Evolutionary conservation across 2,797 vertebrate species (phyloP).

Genomic region (Acanthurus leucopareius): DNA sequence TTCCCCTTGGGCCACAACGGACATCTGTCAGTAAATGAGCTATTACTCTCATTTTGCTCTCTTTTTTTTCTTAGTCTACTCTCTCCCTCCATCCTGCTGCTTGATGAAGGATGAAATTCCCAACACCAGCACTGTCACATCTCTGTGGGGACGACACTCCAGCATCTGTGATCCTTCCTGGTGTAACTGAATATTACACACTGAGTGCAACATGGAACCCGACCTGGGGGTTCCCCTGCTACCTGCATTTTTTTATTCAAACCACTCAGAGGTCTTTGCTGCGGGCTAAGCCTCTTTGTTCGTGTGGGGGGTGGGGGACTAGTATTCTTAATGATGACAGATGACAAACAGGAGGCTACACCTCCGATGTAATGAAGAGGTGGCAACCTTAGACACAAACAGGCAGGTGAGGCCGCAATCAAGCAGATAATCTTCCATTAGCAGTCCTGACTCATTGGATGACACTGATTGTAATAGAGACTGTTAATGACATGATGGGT

Average conservation of each 20-base stretch:
- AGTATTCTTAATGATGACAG: constrained; percentile 67
- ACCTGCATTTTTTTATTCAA: constrained; percentile 4
- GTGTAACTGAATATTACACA: constrained; percentile 64
- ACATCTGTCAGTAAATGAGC: constrained; percentile 62
- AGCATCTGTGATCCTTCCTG: constrained; percentile 54
- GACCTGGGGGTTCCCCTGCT: constrained; percentile 49
- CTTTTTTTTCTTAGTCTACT: constrained; percentile 13
- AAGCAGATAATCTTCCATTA: constrained; percentile 59
- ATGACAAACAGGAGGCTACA: constrained; percentile 58
- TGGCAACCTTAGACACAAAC: constrained; percentile 48
- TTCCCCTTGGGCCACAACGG: constrained; percentile 47
- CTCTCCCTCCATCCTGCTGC: constrained; percentile 25
- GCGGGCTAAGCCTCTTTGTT: constrained; percentile 45
- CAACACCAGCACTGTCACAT: constrained; percentile 48
- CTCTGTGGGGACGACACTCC: constrained; percentile 51
- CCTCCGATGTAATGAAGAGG: constrained; percentile 49
- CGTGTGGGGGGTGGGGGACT: not conserved
- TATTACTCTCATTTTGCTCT: constrained; percentile 35
- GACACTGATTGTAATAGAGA: constrained; percentile 66
- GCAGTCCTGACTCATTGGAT: constrained; percentile 41
- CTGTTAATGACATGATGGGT: constrained; percentile 55
- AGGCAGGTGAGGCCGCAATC: constrained; percentile 61
- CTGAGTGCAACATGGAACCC: constrained; percentile 56
- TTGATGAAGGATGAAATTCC: constrained; percentile 57
- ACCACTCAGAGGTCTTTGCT: constrained; percentile 41